phyloP scores from a whole-genome alignment of 2,888 invertebrate species.

The Netelia inedita region DNA sequence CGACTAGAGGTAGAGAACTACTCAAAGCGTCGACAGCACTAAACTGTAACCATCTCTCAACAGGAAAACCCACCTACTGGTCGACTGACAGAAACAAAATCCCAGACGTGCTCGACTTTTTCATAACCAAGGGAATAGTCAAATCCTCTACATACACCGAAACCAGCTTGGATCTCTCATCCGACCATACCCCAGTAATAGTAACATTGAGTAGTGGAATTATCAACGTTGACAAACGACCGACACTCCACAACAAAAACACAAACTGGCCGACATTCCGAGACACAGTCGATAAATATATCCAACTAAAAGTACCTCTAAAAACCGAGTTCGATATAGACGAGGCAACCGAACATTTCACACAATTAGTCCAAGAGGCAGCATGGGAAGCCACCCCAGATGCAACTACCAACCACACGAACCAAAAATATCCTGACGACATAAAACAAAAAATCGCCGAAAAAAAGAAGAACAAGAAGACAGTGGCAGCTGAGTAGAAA shows the following conservation, averaged over 20 bases:
- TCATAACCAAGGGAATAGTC: conserved; percentile 67
- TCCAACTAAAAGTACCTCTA: conserved; percentile 51
- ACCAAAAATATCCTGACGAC: background rate
- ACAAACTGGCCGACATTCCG: conserved; percentile 64
- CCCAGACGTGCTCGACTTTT: conserved; percentile 73
- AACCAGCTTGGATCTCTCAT: conserved; percentile 67
- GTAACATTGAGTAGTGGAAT: conserved; percentile 64
- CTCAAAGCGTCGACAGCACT: conserved; percentile 23
- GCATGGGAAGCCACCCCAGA: conserved; percentile 53
- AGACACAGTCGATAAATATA: conserved; percentile 49
- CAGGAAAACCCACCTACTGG: conserved; percentile 73
- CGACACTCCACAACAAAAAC: conserved; percentile 49
- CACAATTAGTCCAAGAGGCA: conserved; percentile 56
- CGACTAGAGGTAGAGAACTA: conserved; percentile 51
- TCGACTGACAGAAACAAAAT: conserved; percentile 70
- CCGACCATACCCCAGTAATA: conserved; percentile 70
- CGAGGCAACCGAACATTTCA: conserved; percentile 56
- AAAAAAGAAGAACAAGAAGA: conserved; percentile 54
- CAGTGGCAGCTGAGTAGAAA: conserved; percentile 64
- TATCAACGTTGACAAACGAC: conserved; percentile 63
- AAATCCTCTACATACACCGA: conserved; percentile 56
- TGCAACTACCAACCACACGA: background rate
- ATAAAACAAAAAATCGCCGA: conserved; percentile 60
- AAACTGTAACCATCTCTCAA: conserved; percentile 51
- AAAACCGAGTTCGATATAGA: conserved; percentile 69